Evolutionary conservation across 2,888 invertebrate species (phyloP).

Genomic region (Crocallis elinguaria): DNA sequence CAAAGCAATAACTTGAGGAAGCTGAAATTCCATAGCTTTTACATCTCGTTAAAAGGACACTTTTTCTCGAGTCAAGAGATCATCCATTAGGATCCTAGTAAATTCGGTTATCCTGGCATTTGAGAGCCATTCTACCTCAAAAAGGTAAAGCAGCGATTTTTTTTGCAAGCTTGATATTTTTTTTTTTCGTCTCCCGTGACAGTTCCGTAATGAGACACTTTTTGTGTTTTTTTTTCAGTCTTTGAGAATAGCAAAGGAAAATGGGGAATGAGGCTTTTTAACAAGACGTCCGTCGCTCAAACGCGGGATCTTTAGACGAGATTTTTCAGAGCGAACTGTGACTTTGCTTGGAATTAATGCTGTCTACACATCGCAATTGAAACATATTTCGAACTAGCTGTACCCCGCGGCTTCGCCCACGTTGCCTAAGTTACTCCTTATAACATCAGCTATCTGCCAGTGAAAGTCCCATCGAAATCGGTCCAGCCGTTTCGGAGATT

Average conservation of each 20-base stretch:
- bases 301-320: slow-evolving; percentile 2
- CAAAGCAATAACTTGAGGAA: slow-evolving; percentile 1
- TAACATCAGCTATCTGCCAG: too few relatives aligned
- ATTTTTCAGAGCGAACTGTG: too few relatives aligned
- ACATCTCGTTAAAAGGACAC: slow-evolving; percentile 17
- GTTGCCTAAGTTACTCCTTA: too few relatives aligned
- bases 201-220: slow-evolving; percentile 23
- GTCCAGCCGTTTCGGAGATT: too few relatives aligned
- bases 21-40: slow-evolving; percentile 14
- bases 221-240: slow-evolving; percentile 13
- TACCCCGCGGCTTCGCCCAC: too few relatives aligned
- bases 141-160: slow-evolving; percentile 20
- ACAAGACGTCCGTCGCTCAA: slow-evolving; percentile 24
- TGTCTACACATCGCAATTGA: too few relatives aligned
- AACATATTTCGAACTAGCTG: too few relatives aligned
- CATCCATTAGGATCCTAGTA: slow-evolving; percentile 30
- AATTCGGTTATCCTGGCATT: slow-evolving; percentile 29
- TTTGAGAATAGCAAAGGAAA: slow-evolving; percentile 13
- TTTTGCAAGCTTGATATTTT: slow-evolving; percentile 21
- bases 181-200: slow-evolving; percentile 18
- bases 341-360: too few relatives aligned
- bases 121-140: slow-evolving; percentile 17
- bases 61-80: slow-evolving; percentile 24
- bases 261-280: slow-evolving; percentile 9
- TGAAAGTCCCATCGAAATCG: too few relatives aligned